These are phyloP conservation scores for Lethenteron camtschaticum DNA, from an alignment of 2,113 vertebrate species.

Conservation along the genomic window DNA sequence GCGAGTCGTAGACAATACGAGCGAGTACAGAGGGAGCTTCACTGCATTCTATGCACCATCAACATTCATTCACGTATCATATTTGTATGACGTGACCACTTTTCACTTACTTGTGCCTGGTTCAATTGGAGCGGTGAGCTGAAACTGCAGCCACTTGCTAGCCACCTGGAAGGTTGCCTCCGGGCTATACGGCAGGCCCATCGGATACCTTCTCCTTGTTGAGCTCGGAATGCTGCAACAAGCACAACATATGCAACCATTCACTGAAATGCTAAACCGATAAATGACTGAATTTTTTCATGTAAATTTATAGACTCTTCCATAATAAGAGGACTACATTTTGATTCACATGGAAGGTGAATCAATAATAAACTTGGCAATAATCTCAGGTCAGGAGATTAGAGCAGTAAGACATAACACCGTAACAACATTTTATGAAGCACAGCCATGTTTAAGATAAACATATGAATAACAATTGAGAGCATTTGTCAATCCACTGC, in stretches of 20 bases:
- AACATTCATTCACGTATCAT: too few relatives aligned
- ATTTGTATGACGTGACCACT: slow-evolving; percentile 14
- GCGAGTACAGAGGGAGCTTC: too few relatives aligned
- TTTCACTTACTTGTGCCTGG: slow-evolving; percentile 36
- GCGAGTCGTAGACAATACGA: too few relatives aligned
- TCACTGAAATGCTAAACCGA: background rate
- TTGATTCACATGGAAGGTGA: background rate
- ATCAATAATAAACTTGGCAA: background rate
- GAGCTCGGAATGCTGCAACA: slow-evolving; percentile 49
- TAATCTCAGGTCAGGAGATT: too few relatives aligned
- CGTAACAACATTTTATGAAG: too few relatives aligned
- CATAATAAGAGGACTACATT: background rate
- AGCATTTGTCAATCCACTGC: too few relatives aligned
- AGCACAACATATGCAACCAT: background rate
- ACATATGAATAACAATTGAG: too few relatives aligned
- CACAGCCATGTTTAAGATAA: too few relatives aligned
- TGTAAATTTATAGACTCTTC: background rate
- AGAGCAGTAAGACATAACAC: too few relatives aligned
- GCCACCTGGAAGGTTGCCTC: slow-evolving; percentile 64
- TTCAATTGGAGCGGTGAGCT: slow-evolving; percentile 39
- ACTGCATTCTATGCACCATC: too few relatives aligned
- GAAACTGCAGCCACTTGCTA: slow-evolving; percentile 58
- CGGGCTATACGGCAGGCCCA: slow-evolving; percentile 52
- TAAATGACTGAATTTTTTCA: background rate
- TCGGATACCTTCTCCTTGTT: slow-evolving; percentile 61